phyloP scores from a whole-genome alignment of 2,888 invertebrate genomes.

The Brachyptera putata region DNA sequence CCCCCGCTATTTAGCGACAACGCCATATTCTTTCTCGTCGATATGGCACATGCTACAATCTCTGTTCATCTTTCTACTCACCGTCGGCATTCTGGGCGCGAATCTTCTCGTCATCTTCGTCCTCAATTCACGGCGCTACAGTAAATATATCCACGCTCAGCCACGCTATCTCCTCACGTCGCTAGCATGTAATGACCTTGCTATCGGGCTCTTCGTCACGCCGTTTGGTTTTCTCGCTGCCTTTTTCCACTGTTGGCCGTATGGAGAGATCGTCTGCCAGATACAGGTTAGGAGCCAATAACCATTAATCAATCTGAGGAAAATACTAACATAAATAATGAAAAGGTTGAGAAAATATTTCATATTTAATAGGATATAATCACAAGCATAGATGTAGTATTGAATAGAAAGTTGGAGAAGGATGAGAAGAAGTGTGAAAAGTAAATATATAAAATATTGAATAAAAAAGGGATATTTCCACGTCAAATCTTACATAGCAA shows the following conservation, averaged over 20 bases:
- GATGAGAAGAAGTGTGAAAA: no score
- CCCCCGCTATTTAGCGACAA: conserved; percentile 57
- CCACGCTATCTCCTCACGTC: conserved; percentile 83
- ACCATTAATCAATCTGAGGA: background rate
- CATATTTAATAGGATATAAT: background rate
- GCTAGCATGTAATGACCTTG: conserved; percentile 79
- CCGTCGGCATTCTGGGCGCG: conserved; percentile 73
- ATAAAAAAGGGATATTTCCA: no score
- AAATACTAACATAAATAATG: background rate
- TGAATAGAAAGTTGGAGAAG: no score
- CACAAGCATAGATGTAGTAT: no score
- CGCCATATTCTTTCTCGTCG: conserved; percentile 42
- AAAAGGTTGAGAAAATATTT: background rate
- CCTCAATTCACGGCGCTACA: conserved; percentile 76
- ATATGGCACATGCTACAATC: conserved; percentile 72
- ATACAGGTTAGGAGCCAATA: conserved; percentile 73
- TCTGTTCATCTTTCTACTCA: conserved; percentile 68
- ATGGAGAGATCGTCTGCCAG: conserved; percentile 84
- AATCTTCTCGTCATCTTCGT: conserved; percentile 78
- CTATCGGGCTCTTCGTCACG: conserved; percentile 80
- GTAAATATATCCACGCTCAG: conserved; percentile 85
- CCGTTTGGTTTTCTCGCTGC: conserved; percentile 82
- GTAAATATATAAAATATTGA: no score
- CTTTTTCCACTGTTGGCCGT: conserved; percentile 84
- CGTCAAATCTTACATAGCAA: no score